Conservation (phyloP, 2,888 invertebrate genomes). For the Horisme vitalbata region DNA sequence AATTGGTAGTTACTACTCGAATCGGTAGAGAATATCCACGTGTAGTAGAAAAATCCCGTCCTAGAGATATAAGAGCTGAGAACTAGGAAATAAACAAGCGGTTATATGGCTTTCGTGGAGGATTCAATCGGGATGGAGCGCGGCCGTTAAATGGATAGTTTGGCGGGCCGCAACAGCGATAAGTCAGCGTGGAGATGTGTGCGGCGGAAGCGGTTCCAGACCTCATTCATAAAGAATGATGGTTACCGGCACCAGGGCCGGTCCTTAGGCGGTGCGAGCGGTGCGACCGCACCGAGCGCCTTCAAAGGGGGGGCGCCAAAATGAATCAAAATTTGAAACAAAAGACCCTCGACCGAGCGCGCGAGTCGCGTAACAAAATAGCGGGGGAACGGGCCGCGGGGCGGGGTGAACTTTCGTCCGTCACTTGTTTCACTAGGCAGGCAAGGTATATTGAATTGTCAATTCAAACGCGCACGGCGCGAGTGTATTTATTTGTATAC, state of each 20-base stretch:
- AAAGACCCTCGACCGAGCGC: no score
- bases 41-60: neutral
- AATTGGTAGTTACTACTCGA: no score
- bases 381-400: no score
- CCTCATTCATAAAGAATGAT: constrained; percentile 5
- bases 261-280: neutral
- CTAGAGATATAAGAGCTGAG: constrained; percentile 14
- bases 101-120: constrained; percentile 28
- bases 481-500: no score
- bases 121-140: constrained; percentile 40
- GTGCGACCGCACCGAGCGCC: no score
- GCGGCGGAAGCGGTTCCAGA: constrained; percentile 44
- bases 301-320: no score
- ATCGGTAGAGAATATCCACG: neutral
- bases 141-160: constrained; percentile 56
- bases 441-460: no score
- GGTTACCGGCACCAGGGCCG: constrained; percentile 1
- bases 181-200: constrained; percentile 58
- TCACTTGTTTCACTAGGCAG: no score
- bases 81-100: constrained; percentile 28
- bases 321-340: no score
- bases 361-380: no score
- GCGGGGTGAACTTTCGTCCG: no score
- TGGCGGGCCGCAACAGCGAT: constrained; percentile 46
- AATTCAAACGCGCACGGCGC: no score